These are phyloP conservation scores for Zonotrichia leucophrys DNA, from an alignment of 2,113 vertebrate species.

Conservation along the genomic window DNA sequence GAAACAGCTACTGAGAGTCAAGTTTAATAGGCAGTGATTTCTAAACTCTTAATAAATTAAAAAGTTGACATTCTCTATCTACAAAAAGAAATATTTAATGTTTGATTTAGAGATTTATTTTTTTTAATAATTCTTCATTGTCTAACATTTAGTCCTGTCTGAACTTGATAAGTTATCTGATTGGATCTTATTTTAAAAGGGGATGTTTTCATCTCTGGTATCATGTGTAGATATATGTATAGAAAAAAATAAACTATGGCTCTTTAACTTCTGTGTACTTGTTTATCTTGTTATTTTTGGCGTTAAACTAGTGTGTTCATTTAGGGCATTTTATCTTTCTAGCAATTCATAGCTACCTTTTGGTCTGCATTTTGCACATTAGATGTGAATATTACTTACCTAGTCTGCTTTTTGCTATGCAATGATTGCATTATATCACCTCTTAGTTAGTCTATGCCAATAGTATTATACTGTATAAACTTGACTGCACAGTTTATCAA, in stretches of 20 bases:
- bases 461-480: conserved; percentile 83
- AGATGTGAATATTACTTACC: conserved; percentile 87
- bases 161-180: conserved; percentile 66
- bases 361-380: conserved; percentile 97
- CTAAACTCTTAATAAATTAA: conserved; percentile 55
- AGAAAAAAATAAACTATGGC: conserved; percentile 80
- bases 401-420: conserved; percentile 98
- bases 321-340: conserved; percentile 70
- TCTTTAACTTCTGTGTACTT: conserved; percentile 78
- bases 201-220: conserved; percentile 73
- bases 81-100: conserved; percentile 48
- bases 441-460: conserved; percentile 83
- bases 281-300: conserved; percentile 80
- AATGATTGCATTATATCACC: conserved; percentile 89
- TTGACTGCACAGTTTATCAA: conserved; percentile 85
- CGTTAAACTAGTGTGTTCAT: conserved; percentile 77
- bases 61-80: conserved; percentile 52
- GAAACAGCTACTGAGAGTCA: conserved; percentile 49
- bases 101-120: conserved; percentile 57
- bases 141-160: conserved; percentile 75
- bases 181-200: conserved; percentile 66
- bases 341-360: conserved; percentile 81
- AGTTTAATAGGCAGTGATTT: conserved; percentile 66
- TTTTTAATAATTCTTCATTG: conserved; percentile 66
- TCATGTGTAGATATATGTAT: conserved; percentile 82